phyloP scores from a whole-genome alignment of 1,140 invertebrate species.

The Campoletis sonorensis region DNA sequence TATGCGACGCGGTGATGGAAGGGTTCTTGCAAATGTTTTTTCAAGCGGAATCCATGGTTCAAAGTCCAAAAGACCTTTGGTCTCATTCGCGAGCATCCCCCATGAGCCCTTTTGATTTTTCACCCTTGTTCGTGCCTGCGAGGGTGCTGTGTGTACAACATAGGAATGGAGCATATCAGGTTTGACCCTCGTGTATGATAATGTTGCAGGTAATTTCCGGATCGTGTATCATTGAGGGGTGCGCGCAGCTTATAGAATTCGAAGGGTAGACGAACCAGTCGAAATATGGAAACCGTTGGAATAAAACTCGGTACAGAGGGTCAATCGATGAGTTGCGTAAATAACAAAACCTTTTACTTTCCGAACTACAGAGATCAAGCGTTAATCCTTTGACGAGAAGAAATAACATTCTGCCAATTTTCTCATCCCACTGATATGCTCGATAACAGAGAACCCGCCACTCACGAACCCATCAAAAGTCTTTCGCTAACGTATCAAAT shows the following conservation, averaged over 20 bases:
- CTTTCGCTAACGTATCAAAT: neutral
- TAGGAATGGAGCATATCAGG: neutral
- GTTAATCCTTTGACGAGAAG: neutral
- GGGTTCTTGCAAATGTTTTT: too few relatives aligned
- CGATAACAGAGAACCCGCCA: conserved; percentile 24
- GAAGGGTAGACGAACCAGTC: neutral
- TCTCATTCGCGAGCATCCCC: too few relatives aligned
- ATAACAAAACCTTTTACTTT: too few relatives aligned
- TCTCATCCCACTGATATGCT: conserved; percentile 11
- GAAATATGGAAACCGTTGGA: too few relatives aligned
- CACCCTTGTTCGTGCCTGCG: too few relatives aligned
- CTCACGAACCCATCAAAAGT: conserved; percentile 2
- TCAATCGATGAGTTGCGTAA: too few relatives aligned
- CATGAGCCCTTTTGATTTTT: too few relatives aligned
- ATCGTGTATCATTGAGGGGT: conserved; percentile 31
- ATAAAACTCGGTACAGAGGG: too few relatives aligned
- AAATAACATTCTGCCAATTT: conserved; percentile 1
- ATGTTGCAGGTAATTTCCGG: conserved; percentile 46
- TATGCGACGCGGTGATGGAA: too few relatives aligned
- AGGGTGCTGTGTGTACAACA: neutral
- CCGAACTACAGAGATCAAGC: too few relatives aligned
- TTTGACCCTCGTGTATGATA: conserved; percentile 43
- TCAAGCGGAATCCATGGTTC: too few relatives aligned
- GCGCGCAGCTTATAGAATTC: neutral
- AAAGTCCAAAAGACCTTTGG: too few relatives aligned